Conservation (phyloP, 2,113 vertebrate genomes). For the Perognathus longimembris region DNA sequence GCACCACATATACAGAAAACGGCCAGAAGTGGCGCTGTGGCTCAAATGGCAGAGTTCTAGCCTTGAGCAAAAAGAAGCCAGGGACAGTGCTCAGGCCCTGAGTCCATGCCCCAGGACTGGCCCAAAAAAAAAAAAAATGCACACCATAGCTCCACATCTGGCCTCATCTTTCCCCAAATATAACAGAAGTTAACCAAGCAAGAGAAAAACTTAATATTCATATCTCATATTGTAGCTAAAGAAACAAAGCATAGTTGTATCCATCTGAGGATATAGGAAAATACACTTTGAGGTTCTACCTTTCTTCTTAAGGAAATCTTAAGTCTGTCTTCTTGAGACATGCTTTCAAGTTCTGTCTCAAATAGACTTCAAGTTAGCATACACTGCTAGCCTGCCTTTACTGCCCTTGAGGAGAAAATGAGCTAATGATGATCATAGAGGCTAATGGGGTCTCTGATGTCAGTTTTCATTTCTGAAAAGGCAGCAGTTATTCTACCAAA, state of each 20-base stretch:
- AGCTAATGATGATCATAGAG: not conserved
- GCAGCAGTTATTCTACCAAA: slow-evolving; percentile 25
- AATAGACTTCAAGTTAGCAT: not conserved
- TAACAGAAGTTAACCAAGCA: slow-evolving; percentile 29
- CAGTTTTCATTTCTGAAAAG: not conserved
- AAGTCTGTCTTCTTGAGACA: too few relatives aligned
- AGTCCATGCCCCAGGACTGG: too few relatives aligned
- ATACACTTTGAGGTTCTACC: too few relatives aligned
- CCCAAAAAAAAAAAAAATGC: too few relatives aligned
- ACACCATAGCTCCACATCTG: too few relatives aligned
- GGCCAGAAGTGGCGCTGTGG: too few relatives aligned
- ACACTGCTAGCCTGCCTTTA: not conserved
- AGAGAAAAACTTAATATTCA: not conserved
- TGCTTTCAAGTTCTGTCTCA: not conserved
- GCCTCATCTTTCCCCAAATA: not conserved
- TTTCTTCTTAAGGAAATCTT: too few relatives aligned
- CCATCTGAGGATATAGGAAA: not conserved
- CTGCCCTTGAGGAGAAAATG: not conserved
- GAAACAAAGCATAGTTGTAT: not conserved
- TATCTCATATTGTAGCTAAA: not conserved
- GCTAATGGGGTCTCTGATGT: slow-evolving; percentile 5
- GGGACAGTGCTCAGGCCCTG: too few relatives aligned
- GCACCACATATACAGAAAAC: too few relatives aligned
- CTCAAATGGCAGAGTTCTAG: too few relatives aligned
- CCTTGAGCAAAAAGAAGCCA: too few relatives aligned